A percentile compares a stretch with the other conserved stretches of the same genome.
Evolutionary conservation across 2,113 vertebrate species (phyloP).

Genomic region (Steatornis caripensis): DNA sequence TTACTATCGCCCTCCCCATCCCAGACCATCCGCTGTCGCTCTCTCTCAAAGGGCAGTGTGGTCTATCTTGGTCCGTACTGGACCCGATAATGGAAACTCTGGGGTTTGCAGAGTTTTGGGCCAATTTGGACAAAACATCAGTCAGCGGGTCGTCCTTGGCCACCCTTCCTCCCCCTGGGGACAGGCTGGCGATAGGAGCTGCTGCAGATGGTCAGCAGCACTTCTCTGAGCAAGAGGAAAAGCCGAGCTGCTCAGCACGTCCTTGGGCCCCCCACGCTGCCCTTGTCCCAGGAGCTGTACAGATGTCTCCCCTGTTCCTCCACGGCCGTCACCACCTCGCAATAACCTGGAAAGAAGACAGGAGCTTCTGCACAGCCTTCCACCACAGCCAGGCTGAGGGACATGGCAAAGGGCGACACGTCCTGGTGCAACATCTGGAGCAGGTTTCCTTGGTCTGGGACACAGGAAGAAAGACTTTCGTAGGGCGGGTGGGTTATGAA

Average conservation of each 20-base stretch:
- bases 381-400: not conserved
- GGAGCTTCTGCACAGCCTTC: not conserved
- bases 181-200: not conserved
- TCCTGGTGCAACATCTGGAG: not conserved
- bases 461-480: not conserved
- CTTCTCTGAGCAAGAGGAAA: not conserved
- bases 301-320: not conserved
- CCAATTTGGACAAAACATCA: not conserved
- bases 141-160: not conserved
- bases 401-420: accelerated
- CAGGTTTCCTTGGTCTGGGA: not conserved
- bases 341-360: not conserved
- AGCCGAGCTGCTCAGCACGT: not conserved
- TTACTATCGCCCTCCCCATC: accelerated
- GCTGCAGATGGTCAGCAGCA: not conserved
- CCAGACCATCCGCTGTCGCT: not conserved
- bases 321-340: not conserved
- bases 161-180: not conserved
- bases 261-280: accelerated
- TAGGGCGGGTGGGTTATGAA: not conserved
- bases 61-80: not conserved
- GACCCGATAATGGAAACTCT: not conserved
- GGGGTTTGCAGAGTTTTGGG: not conserved
- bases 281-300: not conserved
- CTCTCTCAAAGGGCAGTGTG: not conserved